Percentiles rank a stretch among this genome's conserved stretches.
Conservation (phyloP, 2,888 invertebrate genomes). For the Lamellibrachia columna region DNA sequence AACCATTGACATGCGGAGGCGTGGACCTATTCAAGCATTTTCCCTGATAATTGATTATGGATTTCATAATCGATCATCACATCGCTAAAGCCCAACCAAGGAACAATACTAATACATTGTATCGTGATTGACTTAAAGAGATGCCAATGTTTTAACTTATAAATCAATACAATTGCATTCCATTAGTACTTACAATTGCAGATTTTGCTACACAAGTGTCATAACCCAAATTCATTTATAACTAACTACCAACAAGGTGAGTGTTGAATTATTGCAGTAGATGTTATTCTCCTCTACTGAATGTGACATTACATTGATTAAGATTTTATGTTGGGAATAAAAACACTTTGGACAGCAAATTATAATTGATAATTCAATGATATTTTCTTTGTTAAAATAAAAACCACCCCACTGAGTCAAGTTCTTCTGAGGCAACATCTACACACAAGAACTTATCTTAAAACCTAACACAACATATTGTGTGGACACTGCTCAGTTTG, state of each 20-base stretch:
- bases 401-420: not conserved
- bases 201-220: not conserved
- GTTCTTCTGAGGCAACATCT: not conserved
- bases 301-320: not conserved
- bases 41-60: no score
- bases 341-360: not conserved
- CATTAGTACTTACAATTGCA: not conserved
- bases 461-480: not conserved
- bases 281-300: not conserved
- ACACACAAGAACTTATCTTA: not conserved
- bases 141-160: not conserved
- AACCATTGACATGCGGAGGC: no score
- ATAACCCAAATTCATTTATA: not conserved
- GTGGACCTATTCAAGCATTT: no score
- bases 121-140: not conserved
- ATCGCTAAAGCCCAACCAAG: no score
- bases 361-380: not conserved
- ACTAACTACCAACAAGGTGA: no score
- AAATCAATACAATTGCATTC: not conserved
- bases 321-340: not conserved
- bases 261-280: not conserved
- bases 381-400: not conserved
- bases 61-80: no score
- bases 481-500: not conserved
- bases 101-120: not conserved